A percentile compares a stretch with the other conserved stretches of the same genome.
Evolutionary conservation across 1,140 invertebrate species (phyloP).

Genomic region (Rhagoletis zephyria): DNA sequence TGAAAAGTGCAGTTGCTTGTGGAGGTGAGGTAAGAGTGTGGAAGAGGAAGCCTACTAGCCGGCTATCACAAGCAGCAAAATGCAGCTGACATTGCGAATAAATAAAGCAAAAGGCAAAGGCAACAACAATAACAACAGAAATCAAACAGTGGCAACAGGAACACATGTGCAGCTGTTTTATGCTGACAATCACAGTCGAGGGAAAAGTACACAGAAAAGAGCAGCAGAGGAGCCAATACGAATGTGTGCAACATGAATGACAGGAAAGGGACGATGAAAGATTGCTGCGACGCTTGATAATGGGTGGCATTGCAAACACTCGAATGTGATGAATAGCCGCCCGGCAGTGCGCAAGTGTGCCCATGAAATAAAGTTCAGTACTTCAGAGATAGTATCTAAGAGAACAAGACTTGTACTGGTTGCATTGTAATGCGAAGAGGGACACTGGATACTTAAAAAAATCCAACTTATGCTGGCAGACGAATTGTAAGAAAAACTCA

Average conservation of each 20-base stretch:
- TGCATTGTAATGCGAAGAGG: too few species aligned
- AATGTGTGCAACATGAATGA: neutral
- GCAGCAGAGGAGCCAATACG: neutral
- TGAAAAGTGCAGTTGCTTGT: neutral
- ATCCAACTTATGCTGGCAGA: too few species aligned
- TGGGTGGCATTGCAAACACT: too few species aligned
- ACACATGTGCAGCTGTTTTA: conserved; percentile 16
- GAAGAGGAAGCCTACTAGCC: neutral
- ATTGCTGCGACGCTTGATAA: too few species aligned
- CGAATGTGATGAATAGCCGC: too few species aligned
- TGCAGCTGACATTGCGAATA: conserved; percentile 23
- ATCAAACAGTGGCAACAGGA: neutral
- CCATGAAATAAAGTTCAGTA: too few species aligned
- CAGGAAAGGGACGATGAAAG: too few species aligned
- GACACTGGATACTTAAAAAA: too few species aligned
- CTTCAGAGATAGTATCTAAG: too few species aligned
- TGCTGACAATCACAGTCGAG: conserved; percentile 26
- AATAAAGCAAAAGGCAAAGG: conserved; percentile 3
- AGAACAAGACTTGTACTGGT: too few species aligned
- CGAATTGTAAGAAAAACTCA: too few species aligned
- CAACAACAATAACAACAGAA: neutral
- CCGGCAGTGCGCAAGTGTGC: too few species aligned
- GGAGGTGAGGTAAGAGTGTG: neutral
- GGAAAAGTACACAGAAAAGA: neutral
- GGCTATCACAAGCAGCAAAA: conserved; percentile 29